phyloP scores from a whole-genome alignment of 1,140 invertebrate species.

The Achatina immaculata region DNA sequence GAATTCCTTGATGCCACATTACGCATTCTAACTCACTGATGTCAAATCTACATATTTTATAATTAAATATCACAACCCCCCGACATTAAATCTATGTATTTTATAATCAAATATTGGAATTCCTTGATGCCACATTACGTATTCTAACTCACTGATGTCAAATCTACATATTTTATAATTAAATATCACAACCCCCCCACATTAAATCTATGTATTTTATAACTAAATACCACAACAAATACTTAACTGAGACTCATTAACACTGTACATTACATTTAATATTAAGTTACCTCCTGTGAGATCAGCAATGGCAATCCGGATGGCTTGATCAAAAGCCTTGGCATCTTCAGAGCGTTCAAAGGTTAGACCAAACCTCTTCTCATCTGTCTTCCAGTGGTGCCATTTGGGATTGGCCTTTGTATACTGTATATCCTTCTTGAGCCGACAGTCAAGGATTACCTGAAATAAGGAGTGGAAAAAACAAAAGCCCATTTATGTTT shows the following conservation, averaged over 20 bases:
- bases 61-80: no score
- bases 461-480: constrained; percentile 70
- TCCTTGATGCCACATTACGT: no score
- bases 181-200: no score
- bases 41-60: background rate
- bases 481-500: no score
- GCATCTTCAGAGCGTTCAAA: constrained; percentile 95
- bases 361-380: constrained; percentile 94
- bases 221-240: no score
- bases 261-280: background rate
- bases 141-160: no score
- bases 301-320: constrained; percentile 90
- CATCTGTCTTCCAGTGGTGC: constrained; percentile 96
- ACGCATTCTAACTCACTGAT: no score
- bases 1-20: no score
- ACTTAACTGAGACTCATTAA: no score
- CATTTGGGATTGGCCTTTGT: constrained; percentile 98
- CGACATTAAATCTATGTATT: no score
- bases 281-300: constrained; percentile 82
- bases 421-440: constrained; percentile 96
- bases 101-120: no score
- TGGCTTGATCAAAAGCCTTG: constrained; percentile 92
- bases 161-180: background rate
- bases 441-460: constrained; percentile 93
- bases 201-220: no score